Conservation (phyloP, 23 tunicate species). For the Halocynthia roretzi region DNA sequence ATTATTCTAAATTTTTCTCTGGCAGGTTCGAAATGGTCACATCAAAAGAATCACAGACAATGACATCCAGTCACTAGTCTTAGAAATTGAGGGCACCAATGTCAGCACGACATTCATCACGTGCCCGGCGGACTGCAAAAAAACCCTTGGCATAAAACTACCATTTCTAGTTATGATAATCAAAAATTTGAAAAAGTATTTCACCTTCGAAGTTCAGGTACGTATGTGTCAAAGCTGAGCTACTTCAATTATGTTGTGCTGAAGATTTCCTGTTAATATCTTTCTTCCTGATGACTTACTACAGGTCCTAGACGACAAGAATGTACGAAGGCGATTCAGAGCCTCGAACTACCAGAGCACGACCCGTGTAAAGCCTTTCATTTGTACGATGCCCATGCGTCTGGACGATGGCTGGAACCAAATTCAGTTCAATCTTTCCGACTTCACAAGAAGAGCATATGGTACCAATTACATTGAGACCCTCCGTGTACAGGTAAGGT, state of each 20-base stretch:
- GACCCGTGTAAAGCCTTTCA: constrained; percentile 98
- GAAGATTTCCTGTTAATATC: not conserved
- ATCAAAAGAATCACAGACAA: constrained; percentile 99
- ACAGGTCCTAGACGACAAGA: constrained; percentile 97
- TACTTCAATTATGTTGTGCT: not conserved
- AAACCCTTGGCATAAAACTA: constrained; percentile 96
- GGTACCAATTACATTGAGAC: constrained; percentile 99
- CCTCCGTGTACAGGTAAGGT: constrained; percentile 94
- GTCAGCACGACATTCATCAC: constrained; percentile 99
- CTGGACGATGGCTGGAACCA: constrained; percentile 99
- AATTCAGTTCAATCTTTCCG: constrained; percentile 97
- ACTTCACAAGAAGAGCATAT: constrained; percentile 99
- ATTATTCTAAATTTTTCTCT: not conserved
- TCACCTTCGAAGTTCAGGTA: constrained; percentile 99
- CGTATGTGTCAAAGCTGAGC: not conserved
- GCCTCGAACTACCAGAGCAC: constrained; percentile 98
- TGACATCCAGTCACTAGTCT: constrained; percentile 97
- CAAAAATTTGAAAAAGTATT: constrained; percentile 98
- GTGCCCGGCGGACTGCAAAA: constrained; percentile 98
- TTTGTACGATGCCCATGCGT: constrained; percentile 99
- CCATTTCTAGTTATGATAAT: constrained; percentile 99
- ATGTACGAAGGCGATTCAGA: constrained; percentile 95
- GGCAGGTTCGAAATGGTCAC: constrained; percentile 97
- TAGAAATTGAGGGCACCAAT: constrained; percentile 99
- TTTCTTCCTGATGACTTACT: not conserved